These are phyloP conservation scores for Regulus satrapa DNA, from an alignment of 2,113 vertebrate genomes.

Conservation along the genomic window DNA sequence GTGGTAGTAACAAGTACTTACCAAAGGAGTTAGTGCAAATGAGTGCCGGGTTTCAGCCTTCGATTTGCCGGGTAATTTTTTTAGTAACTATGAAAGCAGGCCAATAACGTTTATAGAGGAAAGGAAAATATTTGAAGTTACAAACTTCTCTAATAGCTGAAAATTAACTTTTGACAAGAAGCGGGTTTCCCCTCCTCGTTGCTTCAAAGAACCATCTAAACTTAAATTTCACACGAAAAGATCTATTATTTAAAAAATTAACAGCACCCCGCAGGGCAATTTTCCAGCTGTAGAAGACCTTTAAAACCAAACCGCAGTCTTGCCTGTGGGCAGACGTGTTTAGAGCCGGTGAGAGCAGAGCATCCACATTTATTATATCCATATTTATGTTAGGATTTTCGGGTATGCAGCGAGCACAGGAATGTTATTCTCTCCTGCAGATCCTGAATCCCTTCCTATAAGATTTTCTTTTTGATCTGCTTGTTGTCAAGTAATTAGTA, in stretches of 20 bases:
- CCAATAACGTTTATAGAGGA: not conserved
- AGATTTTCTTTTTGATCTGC: not conserved
- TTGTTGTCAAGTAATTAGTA: not conserved
- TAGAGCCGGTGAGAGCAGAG: not conserved
- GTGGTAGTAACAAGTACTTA: not conserved
- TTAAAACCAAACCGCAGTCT: not conserved
- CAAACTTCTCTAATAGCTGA: not conserved
- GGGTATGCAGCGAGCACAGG: not conserved
- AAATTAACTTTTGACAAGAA: not conserved
- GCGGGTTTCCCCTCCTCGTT: not conserved
- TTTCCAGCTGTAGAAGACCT: not conserved
- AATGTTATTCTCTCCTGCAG: not conserved
- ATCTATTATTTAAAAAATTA: not conserved
- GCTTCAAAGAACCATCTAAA: not conserved
- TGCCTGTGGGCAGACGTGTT: not conserved
- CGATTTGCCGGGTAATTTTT: not conserved
- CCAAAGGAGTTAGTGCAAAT: not conserved
- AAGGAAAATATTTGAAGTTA: constrained; percentile 4
- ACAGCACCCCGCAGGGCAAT: not conserved
- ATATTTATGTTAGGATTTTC: not conserved
- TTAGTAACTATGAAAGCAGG: not conserved
- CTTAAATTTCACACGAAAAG: not conserved
- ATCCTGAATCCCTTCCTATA: not conserved
- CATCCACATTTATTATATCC: no score
- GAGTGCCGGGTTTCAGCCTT: not conserved